These are phyloP conservation scores for Strigamia maritima DNA, from an alignment of 2,888 invertebrate species.

Conservation along the genomic window DNA sequence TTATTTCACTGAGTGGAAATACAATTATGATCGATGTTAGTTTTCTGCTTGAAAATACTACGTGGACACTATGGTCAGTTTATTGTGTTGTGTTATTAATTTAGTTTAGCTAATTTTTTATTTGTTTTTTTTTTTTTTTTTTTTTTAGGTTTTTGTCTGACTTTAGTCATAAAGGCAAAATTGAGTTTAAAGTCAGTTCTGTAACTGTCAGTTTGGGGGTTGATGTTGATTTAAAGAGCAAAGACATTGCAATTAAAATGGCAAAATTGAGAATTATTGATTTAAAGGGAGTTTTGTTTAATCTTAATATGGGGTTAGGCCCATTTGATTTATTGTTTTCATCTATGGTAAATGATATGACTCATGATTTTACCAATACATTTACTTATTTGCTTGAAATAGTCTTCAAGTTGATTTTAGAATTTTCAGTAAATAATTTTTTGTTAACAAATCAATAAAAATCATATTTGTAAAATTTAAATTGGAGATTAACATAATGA, in stretches of 20 bases:
- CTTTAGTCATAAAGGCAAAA: background rate
- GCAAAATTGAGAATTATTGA: background rate
- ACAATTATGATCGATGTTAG: background rate
- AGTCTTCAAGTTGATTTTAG: too few species aligned
- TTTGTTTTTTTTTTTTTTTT: background rate
- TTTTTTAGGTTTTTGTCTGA: background rate
- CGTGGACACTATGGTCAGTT: background rate
- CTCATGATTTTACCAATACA: background rate
- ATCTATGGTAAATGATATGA: background rate
- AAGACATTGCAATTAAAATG: background rate
- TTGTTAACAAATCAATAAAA: too few species aligned
- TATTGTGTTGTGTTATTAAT: too few species aligned
- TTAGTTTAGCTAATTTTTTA: too few species aligned
- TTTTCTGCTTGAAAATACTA: background rate
- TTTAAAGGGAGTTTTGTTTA: background rate
- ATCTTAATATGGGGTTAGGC: background rate
- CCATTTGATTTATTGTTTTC: background rate
- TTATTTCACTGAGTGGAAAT: background rate
- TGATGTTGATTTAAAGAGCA: background rate
- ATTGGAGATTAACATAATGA: too few species aligned
- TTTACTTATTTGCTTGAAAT: background rate
- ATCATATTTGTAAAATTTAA: too few species aligned
- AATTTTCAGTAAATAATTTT: too few species aligned
- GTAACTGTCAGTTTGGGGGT: background rate
- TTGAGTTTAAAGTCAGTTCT: background rate